phyloP scores from a whole-genome alignment of 2,113 vertebrate genomes.

The Myotis yumanensis region DNA sequence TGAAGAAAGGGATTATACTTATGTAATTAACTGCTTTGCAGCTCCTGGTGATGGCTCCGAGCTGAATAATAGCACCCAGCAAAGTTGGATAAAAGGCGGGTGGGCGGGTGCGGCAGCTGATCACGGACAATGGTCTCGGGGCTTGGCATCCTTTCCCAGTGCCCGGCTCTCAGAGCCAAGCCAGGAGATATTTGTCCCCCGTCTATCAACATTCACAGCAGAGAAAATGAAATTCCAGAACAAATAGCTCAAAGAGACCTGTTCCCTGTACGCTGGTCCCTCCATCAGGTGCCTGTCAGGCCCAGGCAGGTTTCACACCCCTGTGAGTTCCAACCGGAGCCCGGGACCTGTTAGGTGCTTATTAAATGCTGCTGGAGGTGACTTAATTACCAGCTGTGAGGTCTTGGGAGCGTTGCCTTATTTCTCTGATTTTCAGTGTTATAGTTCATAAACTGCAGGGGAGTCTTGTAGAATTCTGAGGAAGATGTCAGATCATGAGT shows the following conservation, averaged over 20 bases:
- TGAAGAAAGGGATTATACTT: constrained; percentile 66
- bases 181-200: not conserved
- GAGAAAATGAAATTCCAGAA: not conserved
- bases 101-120: rapidly evolving
- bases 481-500: not conserved
- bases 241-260: not conserved
- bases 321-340: rapidly evolving
- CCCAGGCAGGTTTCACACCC: not conserved
- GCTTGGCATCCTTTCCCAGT: not conserved
- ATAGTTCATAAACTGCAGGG: not conserved
- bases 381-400: not conserved
- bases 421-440: not conserved
- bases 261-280: not conserved
- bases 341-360: not conserved
- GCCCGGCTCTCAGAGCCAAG: not conserved
- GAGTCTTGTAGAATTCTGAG: not conserved
- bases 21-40: constrained; percentile 75
- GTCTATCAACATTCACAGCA: not conserved
- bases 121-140: not conserved
- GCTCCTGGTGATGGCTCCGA: not conserved
- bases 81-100: constrained; percentile 25
- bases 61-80: constrained; percentile 53
- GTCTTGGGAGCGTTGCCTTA: not conserved
- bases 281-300: not conserved
- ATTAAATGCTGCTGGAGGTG: not conserved